phyloP scores from a whole-genome alignment of 2,888 invertebrate species.

The Agrotis segetum region DNA sequence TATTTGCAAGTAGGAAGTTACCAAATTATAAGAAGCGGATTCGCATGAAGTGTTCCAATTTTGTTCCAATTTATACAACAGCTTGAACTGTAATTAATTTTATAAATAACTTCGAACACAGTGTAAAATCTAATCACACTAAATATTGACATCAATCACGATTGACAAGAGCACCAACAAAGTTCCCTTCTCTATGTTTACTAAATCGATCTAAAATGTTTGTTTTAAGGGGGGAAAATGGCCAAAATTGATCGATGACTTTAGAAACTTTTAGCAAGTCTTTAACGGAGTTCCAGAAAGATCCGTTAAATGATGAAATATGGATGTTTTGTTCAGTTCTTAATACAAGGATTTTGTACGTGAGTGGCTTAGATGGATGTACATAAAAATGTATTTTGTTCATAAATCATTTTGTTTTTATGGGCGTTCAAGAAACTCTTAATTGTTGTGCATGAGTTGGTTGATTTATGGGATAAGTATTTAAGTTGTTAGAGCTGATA shows the following conservation, averaged over 20 bases:
- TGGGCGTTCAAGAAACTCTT: slow-evolving; percentile 45
- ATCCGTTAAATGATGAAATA: slow-evolving; percentile 61
- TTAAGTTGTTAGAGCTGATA: slow-evolving; percentile 23
- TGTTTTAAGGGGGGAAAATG: slow-evolving; percentile 54
- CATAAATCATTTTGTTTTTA: slow-evolving; percentile 51
- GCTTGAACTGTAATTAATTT: slow-evolving; percentile 20
- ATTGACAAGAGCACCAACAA: slow-evolving; percentile 57
- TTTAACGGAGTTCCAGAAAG: slow-evolving; percentile 48
- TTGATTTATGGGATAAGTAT: slow-evolving; percentile 45
- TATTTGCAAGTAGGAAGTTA: slow-evolving; percentile 25
- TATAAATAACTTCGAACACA: slow-evolving; percentile 12
- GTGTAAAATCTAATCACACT: slow-evolving; percentile 44
- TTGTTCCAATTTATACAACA: neutral
- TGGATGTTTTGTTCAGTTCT: slow-evolving; percentile 57
- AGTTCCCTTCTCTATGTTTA: slow-evolving; percentile 43
- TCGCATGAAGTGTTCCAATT: slow-evolving; percentile 5
- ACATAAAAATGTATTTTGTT: slow-evolving; percentile 42
- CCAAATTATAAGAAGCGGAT: slow-evolving; percentile 9
- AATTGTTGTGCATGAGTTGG: slow-evolving; percentile 34
- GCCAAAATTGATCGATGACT: slow-evolving; percentile 67
- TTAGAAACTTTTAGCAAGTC: slow-evolving; percentile 54
- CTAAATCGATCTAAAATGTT: slow-evolving; percentile 64
- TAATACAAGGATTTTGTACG: slow-evolving; percentile 48
- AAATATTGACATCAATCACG: slow-evolving; percentile 59
- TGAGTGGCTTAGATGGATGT: slow-evolving; percentile 47